Percentiles rank a stretch among this genome's conserved stretches.
Evolutionary conservation across 2,888 invertebrate species (phyloP).

Genomic region (Drosophila colorata): DNA sequence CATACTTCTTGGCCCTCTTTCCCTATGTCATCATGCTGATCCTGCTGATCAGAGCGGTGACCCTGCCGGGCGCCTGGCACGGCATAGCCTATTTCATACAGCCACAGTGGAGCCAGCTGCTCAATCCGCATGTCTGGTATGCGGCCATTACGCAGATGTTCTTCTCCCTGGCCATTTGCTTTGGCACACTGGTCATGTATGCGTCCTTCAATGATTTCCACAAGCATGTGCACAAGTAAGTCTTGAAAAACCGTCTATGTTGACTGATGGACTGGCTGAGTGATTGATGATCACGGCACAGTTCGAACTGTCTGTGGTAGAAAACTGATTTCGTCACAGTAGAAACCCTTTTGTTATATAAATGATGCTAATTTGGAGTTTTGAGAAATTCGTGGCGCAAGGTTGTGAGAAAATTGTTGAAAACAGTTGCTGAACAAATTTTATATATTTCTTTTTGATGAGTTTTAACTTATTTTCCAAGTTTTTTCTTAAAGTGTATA

Average conservation of each 20-base stretch:
- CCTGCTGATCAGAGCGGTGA: constrained; percentile 87
- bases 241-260: neutral
- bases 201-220: constrained; percentile 88
- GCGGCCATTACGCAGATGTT: constrained; percentile 89
- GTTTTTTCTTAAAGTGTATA: no score
- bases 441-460: no score
- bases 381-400: no score
- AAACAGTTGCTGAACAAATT: no score
- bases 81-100: constrained; percentile 88
- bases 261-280: neutral
- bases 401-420: no score
- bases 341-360: no score
- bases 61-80: constrained; percentile 87
- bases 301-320: no score
- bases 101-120: constrained; percentile 87
- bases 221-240: constrained; percentile 87
- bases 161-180: constrained; percentile 88
- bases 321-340: no score
- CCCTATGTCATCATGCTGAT: constrained; percentile 88
- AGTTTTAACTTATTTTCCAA: no score
- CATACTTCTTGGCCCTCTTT: constrained; percentile 90
- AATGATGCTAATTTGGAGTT: no score
- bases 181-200: constrained; percentile 88
- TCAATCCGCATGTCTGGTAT: constrained; percentile 87
- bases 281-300: neutral